Evolutionary conservation across 2,888 invertebrate genomes (phyloP), one percentile per base, ranked within the genome.

Genomic region (Rhynchonema sp.): DNA sequence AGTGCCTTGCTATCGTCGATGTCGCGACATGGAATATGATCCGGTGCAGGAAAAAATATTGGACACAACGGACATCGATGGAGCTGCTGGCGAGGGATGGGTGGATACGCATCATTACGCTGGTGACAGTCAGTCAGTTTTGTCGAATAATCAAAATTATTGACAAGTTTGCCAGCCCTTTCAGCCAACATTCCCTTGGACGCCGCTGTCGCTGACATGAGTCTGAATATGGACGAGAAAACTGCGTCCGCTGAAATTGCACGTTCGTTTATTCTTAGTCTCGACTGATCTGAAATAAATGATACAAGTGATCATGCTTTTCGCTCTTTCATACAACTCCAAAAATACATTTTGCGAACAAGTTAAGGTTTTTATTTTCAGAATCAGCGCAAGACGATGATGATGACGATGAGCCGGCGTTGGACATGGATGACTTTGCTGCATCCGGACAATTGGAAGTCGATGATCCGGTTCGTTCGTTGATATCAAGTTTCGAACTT

Each of bases 371-470:
- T n/a, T n/a, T n/a, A n/a, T n/a, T n/a, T n/a, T n/a, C n/a, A n/a
- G n/a, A n/a, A n/a, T n/a, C n/a, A n/a, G n/a, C n/a, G n/a, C n/a
- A n/a, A n/a, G n/a, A n/a, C n/a, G n/a, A n/a, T n/a, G n/a, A 86
- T 27, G 87, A 86, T n/a, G 91, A 91, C 55, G 80, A 79, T 56
- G 89, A 89, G 62, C 91, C 84, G 72, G 87, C 91, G 0, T 84
- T 84, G 65, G 96, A 98, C 76, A 94, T 98, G 94, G 96, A 96
- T 74, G 88, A 85, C 68, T 94, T 91, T 78, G 89, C 91, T 76
- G 87, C 91, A 73, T 87, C 87, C 66, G 92, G 91, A n/a, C 82
- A 90, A 78, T 77, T 92, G 53, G 92, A 94, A 71, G 85, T 87
- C 69, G 83, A 86, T 61, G 91, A 90, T 30, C 56, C 56, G 23